Percentiles rank a stretch among this genome's conserved stretches.
Evolutionary conservation across 2,113 vertebrate genomes (phyloP).

Genomic region (Neodontobutis hainanensis): DNA sequence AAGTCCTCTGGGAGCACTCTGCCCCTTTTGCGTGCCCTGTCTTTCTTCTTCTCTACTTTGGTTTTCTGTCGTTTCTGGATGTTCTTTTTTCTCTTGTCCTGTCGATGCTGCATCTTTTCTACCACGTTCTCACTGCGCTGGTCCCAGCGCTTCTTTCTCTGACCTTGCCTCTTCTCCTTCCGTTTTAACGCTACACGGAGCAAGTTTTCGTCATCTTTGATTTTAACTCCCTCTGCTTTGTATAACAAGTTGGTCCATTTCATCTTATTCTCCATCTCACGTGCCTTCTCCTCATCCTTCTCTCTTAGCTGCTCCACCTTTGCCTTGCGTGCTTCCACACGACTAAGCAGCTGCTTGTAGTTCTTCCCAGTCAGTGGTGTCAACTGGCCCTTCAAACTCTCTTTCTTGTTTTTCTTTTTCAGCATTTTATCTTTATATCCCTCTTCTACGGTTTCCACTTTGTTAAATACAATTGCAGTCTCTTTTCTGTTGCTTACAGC

Average conservation of each 20-base stretch:
- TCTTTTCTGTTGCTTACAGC: conserved; percentile 48
- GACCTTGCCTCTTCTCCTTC: conserved; percentile 83
- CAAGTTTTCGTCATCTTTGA: conserved; percentile 86
- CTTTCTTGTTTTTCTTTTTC: conserved; percentile 82
- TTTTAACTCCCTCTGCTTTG: conserved; percentile 89
- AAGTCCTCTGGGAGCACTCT: conserved; percentile 88
- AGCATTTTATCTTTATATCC: conserved; percentile 74
- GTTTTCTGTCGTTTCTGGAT: conserved; percentile 81
- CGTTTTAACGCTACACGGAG: conserved; percentile 85
- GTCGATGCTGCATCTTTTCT: conserved; percentile 87
- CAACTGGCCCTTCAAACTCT: conserved; percentile 83
- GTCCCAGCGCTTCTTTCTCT: conserved; percentile 82
- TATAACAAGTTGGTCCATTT: conserved; percentile 92
- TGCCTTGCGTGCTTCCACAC: conserved; percentile 82
- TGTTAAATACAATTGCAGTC: conserved; percentile 85
- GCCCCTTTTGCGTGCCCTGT: conserved; percentile 86
- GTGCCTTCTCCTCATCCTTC: conserved; percentile 82
- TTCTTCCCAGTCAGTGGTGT: conserved; percentile 90
- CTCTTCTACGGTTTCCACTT: conserved; percentile 80
- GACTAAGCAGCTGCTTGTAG: conserved; percentile 90
- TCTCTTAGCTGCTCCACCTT: conserved; percentile 85
- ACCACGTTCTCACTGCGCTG: conserved; percentile 78
- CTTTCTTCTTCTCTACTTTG: conserved; percentile 83
- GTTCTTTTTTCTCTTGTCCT: conserved; percentile 88
- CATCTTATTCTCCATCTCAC: conserved; percentile 85